Conservation (phyloP, 2,113 vertebrate species). For the Emydocephalus ijimae region DNA sequence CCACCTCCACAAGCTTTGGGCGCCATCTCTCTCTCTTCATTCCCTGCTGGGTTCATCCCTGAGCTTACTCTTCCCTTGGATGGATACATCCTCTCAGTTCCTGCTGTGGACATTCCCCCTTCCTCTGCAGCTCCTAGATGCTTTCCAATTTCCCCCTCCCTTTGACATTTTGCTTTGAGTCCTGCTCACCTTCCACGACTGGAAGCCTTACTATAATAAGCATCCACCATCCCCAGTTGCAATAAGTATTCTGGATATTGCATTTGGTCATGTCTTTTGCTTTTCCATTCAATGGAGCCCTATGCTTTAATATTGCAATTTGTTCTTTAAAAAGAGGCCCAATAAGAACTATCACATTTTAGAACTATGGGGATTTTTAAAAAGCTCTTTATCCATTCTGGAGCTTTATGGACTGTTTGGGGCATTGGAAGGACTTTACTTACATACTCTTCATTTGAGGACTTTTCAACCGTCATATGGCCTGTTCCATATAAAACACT, state of each 20-base stretch:
- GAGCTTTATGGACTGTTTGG: not conserved
- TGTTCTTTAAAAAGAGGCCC: not conserved
- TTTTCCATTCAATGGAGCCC: not conserved
- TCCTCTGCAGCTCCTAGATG: constrained; percentile 44
- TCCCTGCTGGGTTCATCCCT: constrained; percentile 53
- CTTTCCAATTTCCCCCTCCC: constrained; percentile 20
- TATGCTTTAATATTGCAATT: constrained; percentile 37
- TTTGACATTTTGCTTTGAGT: constrained; percentile 14
- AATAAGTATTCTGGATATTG: constrained; percentile 1
- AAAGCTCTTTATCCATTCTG: constrained; percentile 18
- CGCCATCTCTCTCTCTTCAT: constrained; percentile 37
- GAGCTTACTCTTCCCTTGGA: constrained; percentile 42
- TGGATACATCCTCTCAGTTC: constrained; percentile 25
- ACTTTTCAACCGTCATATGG: not conserved
- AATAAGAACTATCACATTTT: constrained; percentile 22
- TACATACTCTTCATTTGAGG: constrained; percentile 2
- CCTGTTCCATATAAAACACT: not conserved
- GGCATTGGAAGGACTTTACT: not conserved
- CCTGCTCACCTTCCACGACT: accelerated
- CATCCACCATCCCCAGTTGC: constrained; percentile 14
- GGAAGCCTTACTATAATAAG: not conserved
- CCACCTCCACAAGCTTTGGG: constrained; percentile 44
- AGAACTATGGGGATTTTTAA: not conserved
- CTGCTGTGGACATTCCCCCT: constrained; percentile 26
- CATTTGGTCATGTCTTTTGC: constrained; percentile 12